Evolutionary conservation across 2,888 invertebrate genomes (phyloP).

Genomic region (Torymus tubicola): DNA sequence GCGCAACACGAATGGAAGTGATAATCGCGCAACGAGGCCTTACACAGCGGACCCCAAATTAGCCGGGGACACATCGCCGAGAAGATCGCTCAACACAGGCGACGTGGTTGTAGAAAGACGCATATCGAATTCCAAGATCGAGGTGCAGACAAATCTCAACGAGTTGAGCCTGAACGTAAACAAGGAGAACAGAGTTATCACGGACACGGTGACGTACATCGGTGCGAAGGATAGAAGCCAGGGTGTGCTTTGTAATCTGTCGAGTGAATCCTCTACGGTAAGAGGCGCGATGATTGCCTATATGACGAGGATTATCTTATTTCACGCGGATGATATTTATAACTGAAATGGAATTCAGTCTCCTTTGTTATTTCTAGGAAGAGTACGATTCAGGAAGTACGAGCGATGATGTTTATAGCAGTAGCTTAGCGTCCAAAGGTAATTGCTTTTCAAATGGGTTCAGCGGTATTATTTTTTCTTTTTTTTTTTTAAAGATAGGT

Average conservation of each 20-base stretch:
- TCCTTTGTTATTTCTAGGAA: slow-evolving; percentile 7
- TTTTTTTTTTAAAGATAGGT: no score
- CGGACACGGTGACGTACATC: slow-evolving; percentile 4
- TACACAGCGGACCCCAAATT: not conserved
- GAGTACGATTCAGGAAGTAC: slow-evolving; percentile 2
- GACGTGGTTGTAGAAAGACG: slow-evolving; percentile 14
- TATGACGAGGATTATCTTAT: not conserved
- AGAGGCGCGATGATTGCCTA: not conserved
- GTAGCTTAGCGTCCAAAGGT: no score
- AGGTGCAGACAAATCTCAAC: slow-evolving; percentile 11
- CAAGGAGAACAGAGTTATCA: slow-evolving; percentile 13
- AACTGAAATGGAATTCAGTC: not conserved
- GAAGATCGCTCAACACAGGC: not conserved
- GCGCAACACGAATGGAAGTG: not conserved
- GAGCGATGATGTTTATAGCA: not conserved
- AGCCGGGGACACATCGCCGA: not conserved
- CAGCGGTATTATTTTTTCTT: no score
- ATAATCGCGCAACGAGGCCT: not conserved
- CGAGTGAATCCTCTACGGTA: slow-evolving; percentile 36
- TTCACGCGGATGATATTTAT: not conserved
- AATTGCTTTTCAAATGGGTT: no score
- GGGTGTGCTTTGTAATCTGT: slow-evolving; percentile 23
- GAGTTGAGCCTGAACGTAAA: not conserved
- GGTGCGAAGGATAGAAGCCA: not conserved
- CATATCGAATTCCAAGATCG: slow-evolving; percentile 9